Evolutionary conservation across 2,113 vertebrate species (phyloP).

Genomic region (Pomatorhinus ruficollis): DNA sequence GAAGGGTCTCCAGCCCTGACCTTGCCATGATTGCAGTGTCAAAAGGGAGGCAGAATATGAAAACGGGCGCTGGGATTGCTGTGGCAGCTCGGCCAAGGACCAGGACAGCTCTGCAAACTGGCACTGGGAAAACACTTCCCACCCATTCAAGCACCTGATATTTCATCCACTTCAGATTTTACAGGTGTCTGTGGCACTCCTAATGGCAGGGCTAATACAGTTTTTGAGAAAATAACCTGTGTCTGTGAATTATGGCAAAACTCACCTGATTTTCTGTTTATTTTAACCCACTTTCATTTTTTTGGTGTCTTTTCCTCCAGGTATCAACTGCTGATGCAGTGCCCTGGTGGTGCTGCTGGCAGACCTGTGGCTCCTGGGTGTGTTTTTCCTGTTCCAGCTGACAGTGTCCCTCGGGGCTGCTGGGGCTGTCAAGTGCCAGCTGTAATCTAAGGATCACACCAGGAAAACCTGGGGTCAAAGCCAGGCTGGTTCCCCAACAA

Average conservation of each 20-base stretch:
- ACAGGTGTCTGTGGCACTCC: not conserved
- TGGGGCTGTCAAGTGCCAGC: not conserved
- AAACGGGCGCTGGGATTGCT: not conserved
- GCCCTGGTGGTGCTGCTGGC: not conserved
- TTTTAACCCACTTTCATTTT: not conserved
- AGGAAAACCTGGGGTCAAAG: not conserved
- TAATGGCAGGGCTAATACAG: not conserved
- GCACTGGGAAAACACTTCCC: not conserved
- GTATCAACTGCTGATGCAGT: not conserved
- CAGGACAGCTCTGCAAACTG: not conserved
- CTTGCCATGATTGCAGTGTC: conserved; percentile 16
- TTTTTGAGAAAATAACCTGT: not conserved
- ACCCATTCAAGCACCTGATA: not conserved
- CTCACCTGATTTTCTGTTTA: not conserved
- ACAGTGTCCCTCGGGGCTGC: not conserved
- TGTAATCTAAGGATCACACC: not conserved
- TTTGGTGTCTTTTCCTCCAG: not conserved
- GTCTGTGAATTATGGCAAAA: not conserved
- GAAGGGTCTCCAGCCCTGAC: conserved; percentile 4
- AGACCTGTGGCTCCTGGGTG: not conserved
- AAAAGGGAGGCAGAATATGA: not conserved
- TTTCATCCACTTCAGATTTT: not conserved
- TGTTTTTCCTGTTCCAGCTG: not conserved
- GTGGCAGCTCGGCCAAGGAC: not conserved
- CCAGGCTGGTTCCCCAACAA: not conserved